Percentiles rank a stretch among this genome's conserved stretches.
Conservation (phyloP, 2,797 vertebrate genomes). For the Chromis chromis region DNA sequence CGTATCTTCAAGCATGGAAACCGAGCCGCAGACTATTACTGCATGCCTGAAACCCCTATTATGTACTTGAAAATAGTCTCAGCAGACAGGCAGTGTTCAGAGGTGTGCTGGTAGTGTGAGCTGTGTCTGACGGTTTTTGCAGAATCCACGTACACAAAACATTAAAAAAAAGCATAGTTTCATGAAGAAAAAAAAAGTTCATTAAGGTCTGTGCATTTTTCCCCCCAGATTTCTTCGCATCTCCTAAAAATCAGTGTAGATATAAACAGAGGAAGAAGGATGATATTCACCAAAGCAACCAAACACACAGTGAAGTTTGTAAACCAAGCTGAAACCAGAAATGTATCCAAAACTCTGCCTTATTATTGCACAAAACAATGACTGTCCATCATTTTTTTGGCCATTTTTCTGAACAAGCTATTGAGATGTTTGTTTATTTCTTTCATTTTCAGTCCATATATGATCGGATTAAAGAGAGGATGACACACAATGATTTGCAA, state of each 20-base stretch:
- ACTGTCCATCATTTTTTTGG: no score
- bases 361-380: no score
- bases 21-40: conserved; percentile 49
- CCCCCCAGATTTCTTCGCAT: neutral
- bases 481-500: neutral
- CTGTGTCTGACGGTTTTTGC: conserved; percentile 2
- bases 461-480: conserved; percentile 7
- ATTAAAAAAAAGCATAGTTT: neutral
- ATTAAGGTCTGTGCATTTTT: conserved; percentile 43
- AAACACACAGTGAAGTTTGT: no score
- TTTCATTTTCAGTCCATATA: conserved; percentile 29
- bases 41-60: conserved; percentile 51
- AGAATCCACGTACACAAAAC: neutral
- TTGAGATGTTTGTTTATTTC: conserved; percentile 26
- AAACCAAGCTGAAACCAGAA: no score
- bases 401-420: neutral
- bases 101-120: conserved; percentile 4
- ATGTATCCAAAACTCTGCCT: no score
- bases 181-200: conserved; percentile 34
- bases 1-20: conserved; percentile 52
- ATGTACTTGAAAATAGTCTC: conserved; percentile 50
- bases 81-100: conserved; percentile 11
- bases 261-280: conserved; percentile 20
- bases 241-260: conserved; percentile 35
- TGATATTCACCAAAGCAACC: no score